phyloP scores from a whole-genome alignment of 2,888 invertebrate genomes.

The Lissonota sp. region DNA sequence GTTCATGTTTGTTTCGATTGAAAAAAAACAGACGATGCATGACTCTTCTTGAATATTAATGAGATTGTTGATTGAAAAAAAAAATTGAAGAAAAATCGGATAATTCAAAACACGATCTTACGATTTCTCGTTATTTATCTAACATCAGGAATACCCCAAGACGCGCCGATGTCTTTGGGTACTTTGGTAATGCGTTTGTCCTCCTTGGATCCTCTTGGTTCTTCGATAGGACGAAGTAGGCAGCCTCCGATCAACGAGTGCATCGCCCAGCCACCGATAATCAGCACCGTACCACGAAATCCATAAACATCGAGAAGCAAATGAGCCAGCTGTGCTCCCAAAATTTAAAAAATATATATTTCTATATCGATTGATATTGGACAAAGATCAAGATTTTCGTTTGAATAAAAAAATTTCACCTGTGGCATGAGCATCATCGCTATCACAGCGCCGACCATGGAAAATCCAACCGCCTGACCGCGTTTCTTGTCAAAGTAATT shows the following conservation, averaged over 20 bases:
- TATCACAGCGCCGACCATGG: constrained; percentile 92
- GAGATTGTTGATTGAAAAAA: constrained; percentile 11
- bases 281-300: constrained; percentile 83
- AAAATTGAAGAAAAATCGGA: constrained; percentile 4
- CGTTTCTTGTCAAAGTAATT: constrained; percentile 91
- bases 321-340: constrained; percentile 68
- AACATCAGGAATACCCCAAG: constrained; percentile 54
- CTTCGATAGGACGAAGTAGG: constrained; percentile 83
- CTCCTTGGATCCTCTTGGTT: neutral
- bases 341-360: constrained; percentile 46
- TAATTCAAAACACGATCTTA: constrained; percentile 34
- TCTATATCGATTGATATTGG: constrained; percentile 9
- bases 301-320: constrained; percentile 71
- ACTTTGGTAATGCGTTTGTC: constrained; percentile 47
- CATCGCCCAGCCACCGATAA: constrained; percentile 84
- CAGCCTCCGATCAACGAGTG: constrained; percentile 84
- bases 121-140: constrained; percentile 27
- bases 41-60: too few relatives aligned
- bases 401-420: constrained; percentile 72
- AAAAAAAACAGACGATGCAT: too few relatives aligned
- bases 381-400: neutral
- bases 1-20: too few relatives aligned
- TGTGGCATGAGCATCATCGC: constrained; percentile 93
- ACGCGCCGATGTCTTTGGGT: constrained; percentile 44
- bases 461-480: constrained; percentile 92